Percentiles rank a stretch among this genome's conserved stretches.
phyloP scores from a whole-genome alignment of 2,888 invertebrate species.

The Hesperia comma region DNA sequence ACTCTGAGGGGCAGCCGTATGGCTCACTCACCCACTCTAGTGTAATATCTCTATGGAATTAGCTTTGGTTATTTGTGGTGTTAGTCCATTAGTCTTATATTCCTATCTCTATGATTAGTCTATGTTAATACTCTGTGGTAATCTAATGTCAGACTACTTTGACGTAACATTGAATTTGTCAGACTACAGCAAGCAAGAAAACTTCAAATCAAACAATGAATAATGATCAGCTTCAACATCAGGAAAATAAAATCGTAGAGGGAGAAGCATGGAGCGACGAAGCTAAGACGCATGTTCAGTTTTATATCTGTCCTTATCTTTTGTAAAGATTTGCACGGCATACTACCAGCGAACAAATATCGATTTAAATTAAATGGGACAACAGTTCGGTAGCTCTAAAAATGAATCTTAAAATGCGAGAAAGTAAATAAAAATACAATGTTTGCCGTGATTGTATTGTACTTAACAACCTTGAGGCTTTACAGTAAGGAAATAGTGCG shows the following conservation, averaged over 20 bases:
- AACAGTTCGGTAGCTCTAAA: conserved; percentile 60
- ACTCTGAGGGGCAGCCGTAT: too few relatives aligned
- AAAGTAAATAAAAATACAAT: conserved; percentile 58
- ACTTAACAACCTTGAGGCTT: conserved; percentile 65
- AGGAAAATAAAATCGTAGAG: conserved; percentile 49
- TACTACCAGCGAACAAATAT: conserved; percentile 64
- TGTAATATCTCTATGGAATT: too few relatives aligned
- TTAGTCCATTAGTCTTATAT: too few relatives aligned
- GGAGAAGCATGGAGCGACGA: conserved; percentile 45
- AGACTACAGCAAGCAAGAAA: conserved; percentile 4
- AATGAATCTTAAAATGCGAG: conserved; percentile 59
- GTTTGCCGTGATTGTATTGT: conserved; percentile 64
- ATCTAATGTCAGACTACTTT: background rate
- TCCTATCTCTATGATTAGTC: too few relatives aligned
- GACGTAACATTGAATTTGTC: background rate
- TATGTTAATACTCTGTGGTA: too few relatives aligned
- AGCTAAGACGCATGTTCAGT: conserved; percentile 77
- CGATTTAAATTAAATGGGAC: conserved; percentile 72
- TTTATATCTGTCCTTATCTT: conserved; percentile 58
- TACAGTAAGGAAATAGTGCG: conserved; percentile 63
- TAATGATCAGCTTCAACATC: conserved; percentile 3
- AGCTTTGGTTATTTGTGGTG: too few relatives aligned
- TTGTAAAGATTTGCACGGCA: conserved; percentile 61
- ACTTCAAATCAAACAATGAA: conserved; percentile 1
- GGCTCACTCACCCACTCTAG: too few relatives aligned